A percentile compares a stretch with the other conserved stretches of the same genome.
phyloP scores from a whole-genome alignment of 2,797 vertebrate species.

The Micropoecilia bifurca region DNA sequence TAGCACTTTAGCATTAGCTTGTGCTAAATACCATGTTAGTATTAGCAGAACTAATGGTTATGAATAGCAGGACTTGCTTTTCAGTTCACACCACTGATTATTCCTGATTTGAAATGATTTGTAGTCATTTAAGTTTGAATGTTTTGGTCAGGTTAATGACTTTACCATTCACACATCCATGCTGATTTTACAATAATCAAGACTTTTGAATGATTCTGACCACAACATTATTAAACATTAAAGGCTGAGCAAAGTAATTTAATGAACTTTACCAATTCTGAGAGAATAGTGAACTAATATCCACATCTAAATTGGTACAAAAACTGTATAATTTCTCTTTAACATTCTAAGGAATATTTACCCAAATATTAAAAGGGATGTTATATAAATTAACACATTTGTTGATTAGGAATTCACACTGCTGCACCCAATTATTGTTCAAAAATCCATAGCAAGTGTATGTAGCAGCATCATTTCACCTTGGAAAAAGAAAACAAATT shows the following conservation, averaged over 20 bases:
- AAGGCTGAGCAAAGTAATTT: not conserved
- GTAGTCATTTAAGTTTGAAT: not conserved
- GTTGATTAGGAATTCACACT: not conserved
- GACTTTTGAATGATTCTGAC: not conserved
- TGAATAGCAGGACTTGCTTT: not conserved
- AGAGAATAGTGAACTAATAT: not conserved
- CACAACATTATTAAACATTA: not conserved
- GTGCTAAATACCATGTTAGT: not conserved
- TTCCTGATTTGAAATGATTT: not conserved
- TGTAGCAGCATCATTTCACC: not conserved
- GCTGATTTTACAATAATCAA: not conserved
- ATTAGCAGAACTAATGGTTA: not conserved
- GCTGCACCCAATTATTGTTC: not conserved
- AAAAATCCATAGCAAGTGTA: not conserved
- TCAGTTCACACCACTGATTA: not conserved
- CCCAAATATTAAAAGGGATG: not conserved
- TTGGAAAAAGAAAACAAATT: not conserved
- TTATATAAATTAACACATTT: not conserved
- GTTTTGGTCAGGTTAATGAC: not conserved
- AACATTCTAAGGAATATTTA: not conserved
- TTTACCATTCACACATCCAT: not conserved
- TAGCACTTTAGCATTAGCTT: too few relatives aligned
- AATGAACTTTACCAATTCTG: not conserved
- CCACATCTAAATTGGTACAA: not conserved
- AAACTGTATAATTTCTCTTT: not conserved